phyloP scores from a whole-genome alignment of 1,140 invertebrate genomes.

The Dendrolimus punctatus region DNA sequence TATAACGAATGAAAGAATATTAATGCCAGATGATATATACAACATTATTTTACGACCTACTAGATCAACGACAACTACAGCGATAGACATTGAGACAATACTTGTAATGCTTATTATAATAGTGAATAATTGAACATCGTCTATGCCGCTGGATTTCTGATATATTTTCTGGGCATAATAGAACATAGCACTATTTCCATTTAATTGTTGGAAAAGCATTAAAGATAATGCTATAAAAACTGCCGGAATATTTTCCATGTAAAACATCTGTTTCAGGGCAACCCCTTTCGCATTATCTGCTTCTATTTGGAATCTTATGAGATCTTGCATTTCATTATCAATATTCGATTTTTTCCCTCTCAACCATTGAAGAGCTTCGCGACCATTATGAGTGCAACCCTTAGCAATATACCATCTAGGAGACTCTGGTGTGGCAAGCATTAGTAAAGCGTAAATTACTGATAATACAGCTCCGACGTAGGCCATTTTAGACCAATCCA shows the following conservation, averaged over 20 bases:
- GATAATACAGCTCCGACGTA: slow-evolving; percentile 82
- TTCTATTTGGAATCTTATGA: slow-evolving; percentile 82
- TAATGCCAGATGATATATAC: slow-evolving; percentile 83
- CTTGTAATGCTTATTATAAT: slow-evolving; percentile 92
- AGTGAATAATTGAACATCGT: slow-evolving; percentile 81
- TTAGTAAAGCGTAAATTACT: slow-evolving; percentile 82
- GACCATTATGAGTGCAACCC: slow-evolving; percentile 80
- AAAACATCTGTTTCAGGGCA: slow-evolving; percentile 77
- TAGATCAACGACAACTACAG: slow-evolving; percentile 86
- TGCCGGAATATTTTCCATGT: slow-evolving; percentile 79
- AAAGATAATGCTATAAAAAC: slow-evolving; percentile 86
- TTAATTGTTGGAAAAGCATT: slow-evolving; percentile 96
- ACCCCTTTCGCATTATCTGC: slow-evolving; percentile 74
- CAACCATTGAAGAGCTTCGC: slow-evolving; percentile 84
- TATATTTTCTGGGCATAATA: slow-evolving; percentile 94
- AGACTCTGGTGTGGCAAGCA: slow-evolving; percentile 91
- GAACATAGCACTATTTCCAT: slow-evolving; percentile 93
- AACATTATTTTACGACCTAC: slow-evolving; percentile 89
- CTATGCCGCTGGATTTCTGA: slow-evolving; percentile 80
- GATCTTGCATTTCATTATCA: slow-evolving; percentile 84
- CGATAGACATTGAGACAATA: slow-evolving; percentile 89
- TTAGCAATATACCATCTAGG: slow-evolving; percentile 90
- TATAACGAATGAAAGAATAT: slow-evolving; percentile 80
- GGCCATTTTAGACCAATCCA: slow-evolving; percentile 87
- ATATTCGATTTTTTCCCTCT: slow-evolving; percentile 84